phyloP scores from a whole-genome alignment of 2,113 vertebrate genomes.

The Cynoglossus semilaevis region DNA sequence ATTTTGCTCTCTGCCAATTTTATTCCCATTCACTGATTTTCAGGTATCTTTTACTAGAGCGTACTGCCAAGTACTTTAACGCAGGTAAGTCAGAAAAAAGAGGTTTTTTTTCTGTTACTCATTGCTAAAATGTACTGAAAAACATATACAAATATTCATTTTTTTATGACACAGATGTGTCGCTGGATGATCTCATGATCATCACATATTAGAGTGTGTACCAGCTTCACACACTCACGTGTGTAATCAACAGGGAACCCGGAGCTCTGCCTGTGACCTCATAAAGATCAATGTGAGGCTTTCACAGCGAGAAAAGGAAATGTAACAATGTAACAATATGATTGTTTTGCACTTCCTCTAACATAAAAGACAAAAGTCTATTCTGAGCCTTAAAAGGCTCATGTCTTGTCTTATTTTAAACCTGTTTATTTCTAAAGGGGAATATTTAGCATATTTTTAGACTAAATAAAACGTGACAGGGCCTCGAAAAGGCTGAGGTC shows the following conservation, averaged over 20 bases:
- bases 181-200: too few species aligned
- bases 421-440: constrained; percentile 73
- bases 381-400: constrained; percentile 77
- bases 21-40: constrained; percentile 44
- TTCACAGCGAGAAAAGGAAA: constrained; percentile 78
- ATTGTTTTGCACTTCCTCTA: constrained; percentile 78
- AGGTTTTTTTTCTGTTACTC: too few species aligned
- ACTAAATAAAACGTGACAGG: constrained; percentile 60
- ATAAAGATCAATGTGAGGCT: constrained; percentile 75
- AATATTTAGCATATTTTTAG: constrained; percentile 75
- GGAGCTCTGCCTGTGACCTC: constrained; percentile 64
- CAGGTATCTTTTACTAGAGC: constrained; percentile 54
- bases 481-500: constrained; percentile 46
- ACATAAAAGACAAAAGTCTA: constrained; percentile 75
- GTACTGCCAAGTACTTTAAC: constrained; percentile 54
- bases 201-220: too few species aligned
- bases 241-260: constrained; percentile 29
- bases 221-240: constrained; percentile 7
- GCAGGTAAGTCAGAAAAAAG: constrained; percentile 13
- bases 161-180: too few species aligned
- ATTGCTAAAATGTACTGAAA: too few species aligned
- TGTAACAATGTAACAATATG: constrained; percentile 84
- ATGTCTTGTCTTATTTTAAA: constrained; percentile 72
- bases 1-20: constrained; percentile 10
- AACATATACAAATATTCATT: too few species aligned